Conservation (phyloP, 2,113 vertebrate genomes). For the Paradoxurus hermaphroditus region DNA sequence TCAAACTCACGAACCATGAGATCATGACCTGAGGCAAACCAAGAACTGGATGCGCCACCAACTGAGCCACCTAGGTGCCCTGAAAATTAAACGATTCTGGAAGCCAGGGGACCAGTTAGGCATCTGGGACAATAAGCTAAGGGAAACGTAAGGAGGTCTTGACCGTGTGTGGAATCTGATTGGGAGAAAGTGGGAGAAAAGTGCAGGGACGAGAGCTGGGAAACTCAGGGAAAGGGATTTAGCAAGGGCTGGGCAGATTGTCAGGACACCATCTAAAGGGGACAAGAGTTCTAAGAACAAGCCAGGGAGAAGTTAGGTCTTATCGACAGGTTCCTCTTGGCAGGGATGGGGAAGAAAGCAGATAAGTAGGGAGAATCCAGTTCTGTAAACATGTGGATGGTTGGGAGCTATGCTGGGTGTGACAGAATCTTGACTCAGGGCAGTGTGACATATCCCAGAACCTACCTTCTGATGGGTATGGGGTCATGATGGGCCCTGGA, state of each 20-base stretch:
- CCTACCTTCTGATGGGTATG: background rate
- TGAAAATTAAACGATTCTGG: background rate
- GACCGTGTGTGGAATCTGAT: background rate
- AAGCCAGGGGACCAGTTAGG: background rate
- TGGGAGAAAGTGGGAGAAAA: background rate
- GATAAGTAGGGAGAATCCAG: background rate
- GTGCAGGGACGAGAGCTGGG: background rate
- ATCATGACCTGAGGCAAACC: too few species aligned
- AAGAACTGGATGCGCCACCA: too few species aligned
- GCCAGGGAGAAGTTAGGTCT: background rate
- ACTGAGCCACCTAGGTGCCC: too few species aligned
- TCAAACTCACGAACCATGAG: too few species aligned
- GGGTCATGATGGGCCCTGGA: background rate
- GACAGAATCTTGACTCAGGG: background rate
- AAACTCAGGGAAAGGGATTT: background rate
- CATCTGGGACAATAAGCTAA: background rate
- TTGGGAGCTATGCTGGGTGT: background rate
- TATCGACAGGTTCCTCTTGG: background rate
- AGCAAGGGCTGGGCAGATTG: background rate
- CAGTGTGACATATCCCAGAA: background rate
- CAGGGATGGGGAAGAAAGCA: background rate
- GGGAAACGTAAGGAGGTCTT: background rate
- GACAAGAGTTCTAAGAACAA: background rate
- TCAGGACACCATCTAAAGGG: background rate
- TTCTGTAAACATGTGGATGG: background rate